Percentiles rank a stretch among this genome's conserved stretches.
phyloP scores from a whole-genome alignment of 2,888 invertebrate species.

The Alloscopus bannaensis region DNA sequence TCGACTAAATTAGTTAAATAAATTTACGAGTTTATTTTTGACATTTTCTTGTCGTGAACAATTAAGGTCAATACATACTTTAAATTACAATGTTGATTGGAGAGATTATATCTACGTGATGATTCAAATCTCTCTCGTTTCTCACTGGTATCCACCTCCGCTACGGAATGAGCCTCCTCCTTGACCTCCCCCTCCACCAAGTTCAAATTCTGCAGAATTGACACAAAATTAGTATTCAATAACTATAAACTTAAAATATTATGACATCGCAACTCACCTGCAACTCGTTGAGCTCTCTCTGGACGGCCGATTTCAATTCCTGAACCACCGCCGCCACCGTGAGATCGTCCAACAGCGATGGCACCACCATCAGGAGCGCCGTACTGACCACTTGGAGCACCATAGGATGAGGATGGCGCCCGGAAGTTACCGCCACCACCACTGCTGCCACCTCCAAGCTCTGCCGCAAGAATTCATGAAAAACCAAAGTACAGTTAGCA shows the following conservation, averaged over 20 bases:
- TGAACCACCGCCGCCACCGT: neutral
- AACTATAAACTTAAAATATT: no score
- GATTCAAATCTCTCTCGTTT: neutral
- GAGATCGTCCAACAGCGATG: conserved; percentile 3
- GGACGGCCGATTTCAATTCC: conserved; percentile 30
- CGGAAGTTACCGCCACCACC: conserved; percentile 27
- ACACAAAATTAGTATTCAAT: no score
- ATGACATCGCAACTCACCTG: no score
- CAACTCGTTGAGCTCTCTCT: conserved; percentile 59
- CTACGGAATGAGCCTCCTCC: conserved; percentile 33
- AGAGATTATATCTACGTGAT: conserved; percentile 2
- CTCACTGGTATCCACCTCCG: conserved; percentile 50
- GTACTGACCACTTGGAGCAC: conserved; percentile 7
- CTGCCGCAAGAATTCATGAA: no score
- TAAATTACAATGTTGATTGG: conserved; percentile 31
- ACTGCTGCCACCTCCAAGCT: conserved; percentile 22
- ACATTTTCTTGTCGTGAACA: no score
- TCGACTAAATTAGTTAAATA: no score
- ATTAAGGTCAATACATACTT: no score
- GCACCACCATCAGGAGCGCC: conserved; percentile 4
- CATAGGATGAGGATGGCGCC: neutral
- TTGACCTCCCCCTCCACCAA: conserved; percentile 36
- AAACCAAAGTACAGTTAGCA: no score
- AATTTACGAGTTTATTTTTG: no score
- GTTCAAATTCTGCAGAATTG: no score